Evolutionary conservation across 2,797 vertebrate genomes (phyloP).

Genomic region (Sebastes iracundus): DNA sequence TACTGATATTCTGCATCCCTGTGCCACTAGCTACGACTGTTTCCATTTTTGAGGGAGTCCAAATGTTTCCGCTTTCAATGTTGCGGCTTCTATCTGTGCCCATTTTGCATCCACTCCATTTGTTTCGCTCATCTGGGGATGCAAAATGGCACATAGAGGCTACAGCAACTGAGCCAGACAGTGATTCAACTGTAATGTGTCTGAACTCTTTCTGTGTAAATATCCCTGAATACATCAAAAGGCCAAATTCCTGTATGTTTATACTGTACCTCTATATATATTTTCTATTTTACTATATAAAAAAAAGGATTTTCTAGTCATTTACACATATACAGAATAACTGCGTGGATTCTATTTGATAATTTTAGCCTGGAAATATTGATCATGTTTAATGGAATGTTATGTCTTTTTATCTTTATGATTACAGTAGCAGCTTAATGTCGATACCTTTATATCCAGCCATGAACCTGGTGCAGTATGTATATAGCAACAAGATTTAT

Average conservation of each 20-base stretch:
- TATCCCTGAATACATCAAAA: conserved; percentile 85
- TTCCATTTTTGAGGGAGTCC: conserved; percentile 9
- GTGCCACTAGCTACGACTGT: conserved; percentile 24
- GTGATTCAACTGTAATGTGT: conserved; percentile 7
- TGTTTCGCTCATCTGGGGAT: neutral
- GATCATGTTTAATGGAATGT: conserved; percentile 81
- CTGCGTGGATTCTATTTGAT: conserved; percentile 84
- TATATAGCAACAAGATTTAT: conserved; percentile 62
- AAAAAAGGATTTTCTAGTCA: conserved; percentile 90
- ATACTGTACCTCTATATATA: conserved; percentile 96
- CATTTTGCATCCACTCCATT: neutral
- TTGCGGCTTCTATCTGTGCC: neutral
- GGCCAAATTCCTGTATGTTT: conserved; percentile 95
- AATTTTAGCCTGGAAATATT: conserved; percentile 80
- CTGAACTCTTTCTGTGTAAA: conserved; percentile 81
- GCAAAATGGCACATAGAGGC: conserved; percentile 9
- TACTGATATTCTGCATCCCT: neutral
- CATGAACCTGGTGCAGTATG: conserved; percentile 50
- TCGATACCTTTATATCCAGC: conserved; percentile 52
- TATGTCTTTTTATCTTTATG: conserved; percentile 66
- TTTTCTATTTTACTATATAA: conserved; percentile 97
- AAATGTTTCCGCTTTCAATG: neutral
- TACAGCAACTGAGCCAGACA: neutral
- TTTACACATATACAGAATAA: conserved; percentile 80
- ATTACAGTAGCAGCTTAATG: conserved; percentile 59